A percentile compares a stretch with the other conserved stretches of the same genome.
Conservation (phyloP, 2,797 vertebrate genomes). For the Sebastes diaconus region DNA sequence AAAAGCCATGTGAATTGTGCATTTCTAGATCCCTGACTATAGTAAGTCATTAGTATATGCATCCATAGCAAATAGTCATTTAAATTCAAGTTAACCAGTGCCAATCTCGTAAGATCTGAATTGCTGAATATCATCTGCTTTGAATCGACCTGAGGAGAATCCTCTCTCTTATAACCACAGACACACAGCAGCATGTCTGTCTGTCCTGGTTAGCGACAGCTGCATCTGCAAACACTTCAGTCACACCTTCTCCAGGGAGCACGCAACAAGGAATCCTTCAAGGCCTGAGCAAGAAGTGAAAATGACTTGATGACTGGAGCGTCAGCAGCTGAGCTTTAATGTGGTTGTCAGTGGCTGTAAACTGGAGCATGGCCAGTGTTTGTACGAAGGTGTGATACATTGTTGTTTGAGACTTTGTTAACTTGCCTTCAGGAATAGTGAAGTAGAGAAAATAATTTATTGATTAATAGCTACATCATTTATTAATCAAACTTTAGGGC, state of each 20-base stretch:
- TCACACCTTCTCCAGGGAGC: slow-evolving; percentile 39
- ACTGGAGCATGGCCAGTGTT: not conserved
- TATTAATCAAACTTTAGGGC: not conserved
- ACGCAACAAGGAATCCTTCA: slow-evolving; percentile 34
- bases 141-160: not conserved
- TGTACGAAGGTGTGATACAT: slow-evolving; percentile 5
- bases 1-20: not conserved
- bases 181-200: slow-evolving; percentile 16
- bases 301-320: slow-evolving; percentile 29
- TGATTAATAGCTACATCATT: not conserved
- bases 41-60: not conserved
- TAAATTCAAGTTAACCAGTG: not conserved
- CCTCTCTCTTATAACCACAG: not conserved
- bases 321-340: slow-evolving; percentile 10
- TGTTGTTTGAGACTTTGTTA: not conserved
- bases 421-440: not conserved
- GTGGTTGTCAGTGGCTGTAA: slow-evolving; percentile 15
- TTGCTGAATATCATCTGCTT: not conserved
- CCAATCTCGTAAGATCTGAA: not conserved
- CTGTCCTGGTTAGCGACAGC: slow-evolving; percentile 10
- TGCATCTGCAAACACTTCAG: slow-evolving; percentile 28
- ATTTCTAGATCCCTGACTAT: not conserved
- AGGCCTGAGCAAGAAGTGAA: slow-evolving; percentile 20
- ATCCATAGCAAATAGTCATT: not conserved
- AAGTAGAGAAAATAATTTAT: not conserved